Conservation (phyloP, 2,797 vertebrate species). For the Crax fasciolata region DNA sequence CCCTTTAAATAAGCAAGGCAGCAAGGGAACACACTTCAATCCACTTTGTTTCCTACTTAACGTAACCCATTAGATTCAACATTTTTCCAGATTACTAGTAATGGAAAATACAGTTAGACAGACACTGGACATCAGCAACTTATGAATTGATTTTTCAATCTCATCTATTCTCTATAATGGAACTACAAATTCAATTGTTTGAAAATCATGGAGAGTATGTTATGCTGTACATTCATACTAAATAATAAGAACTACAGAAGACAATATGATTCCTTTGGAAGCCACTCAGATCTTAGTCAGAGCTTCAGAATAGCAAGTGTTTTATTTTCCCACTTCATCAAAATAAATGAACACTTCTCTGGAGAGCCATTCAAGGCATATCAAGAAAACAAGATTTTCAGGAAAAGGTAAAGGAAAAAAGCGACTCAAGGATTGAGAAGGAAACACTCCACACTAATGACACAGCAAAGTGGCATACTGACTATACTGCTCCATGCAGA, state of each 20-base stretch:
- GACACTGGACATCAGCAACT: background rate
- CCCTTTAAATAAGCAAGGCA: background rate
- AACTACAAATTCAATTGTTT: background rate
- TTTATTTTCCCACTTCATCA: background rate
- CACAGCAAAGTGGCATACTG: background rate
- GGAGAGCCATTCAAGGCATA: background rate
- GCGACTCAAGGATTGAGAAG: background rate
- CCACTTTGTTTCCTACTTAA: background rate
- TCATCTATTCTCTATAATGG: background rate
- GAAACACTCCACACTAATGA: background rate
- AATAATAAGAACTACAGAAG: background rate
- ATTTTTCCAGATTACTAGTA: background rate
- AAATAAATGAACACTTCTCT: background rate
- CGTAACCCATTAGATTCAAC: background rate
- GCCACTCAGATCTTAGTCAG: background rate
- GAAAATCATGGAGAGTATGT: background rate
- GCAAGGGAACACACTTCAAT: background rate
- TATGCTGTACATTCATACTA: background rate
- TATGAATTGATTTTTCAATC: background rate
- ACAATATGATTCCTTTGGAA: background rate
- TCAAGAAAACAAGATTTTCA: background rate
- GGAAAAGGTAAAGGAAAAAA: background rate
- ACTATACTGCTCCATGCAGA: background rate
- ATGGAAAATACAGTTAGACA: constrained; percentile 8
- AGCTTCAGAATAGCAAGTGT: background rate